These are phyloP conservation scores for Thermophis baileyi DNA, from an alignment of 2,113 vertebrate species.

Conservation along the genomic window DNA sequence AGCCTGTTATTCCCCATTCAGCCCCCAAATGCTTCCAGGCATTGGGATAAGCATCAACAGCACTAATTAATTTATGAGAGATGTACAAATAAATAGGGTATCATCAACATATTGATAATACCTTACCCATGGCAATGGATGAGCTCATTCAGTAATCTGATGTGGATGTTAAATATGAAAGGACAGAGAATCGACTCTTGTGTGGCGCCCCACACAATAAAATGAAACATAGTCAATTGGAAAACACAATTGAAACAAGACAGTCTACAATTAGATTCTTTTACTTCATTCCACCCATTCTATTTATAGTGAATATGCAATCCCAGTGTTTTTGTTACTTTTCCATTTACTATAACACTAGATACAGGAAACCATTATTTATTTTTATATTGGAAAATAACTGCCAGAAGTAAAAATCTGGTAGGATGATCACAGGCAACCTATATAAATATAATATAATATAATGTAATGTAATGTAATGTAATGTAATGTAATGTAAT, in stretches of 20 bases:
- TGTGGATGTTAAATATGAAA: background rate
- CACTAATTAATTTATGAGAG: background rate
- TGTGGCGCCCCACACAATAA: no score
- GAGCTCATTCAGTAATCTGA: background rate
- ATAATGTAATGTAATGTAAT: no score
- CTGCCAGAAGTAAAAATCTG: background rate
- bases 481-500: no score
- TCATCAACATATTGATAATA: no score
- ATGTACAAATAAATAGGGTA: background rate
- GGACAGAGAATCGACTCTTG: no score
- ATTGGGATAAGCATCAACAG: background rate
- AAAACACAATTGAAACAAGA: background rate
- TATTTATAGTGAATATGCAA: background rate
- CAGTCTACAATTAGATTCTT: background rate
- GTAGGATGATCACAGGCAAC: no score
- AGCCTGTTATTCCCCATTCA: background rate
- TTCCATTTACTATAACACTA: background rate
- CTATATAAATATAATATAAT: no score
- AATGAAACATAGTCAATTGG: no score
- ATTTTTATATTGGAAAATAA: background rate
- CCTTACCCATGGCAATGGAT: background rate
- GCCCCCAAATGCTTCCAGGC: background rate
- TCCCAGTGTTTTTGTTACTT: background rate
- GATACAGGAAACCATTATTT: background rate
- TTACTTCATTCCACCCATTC: background rate